phyloP scores from a whole-genome alignment of 2,797 vertebrate species.

The Mastacembelus armatus region DNA sequence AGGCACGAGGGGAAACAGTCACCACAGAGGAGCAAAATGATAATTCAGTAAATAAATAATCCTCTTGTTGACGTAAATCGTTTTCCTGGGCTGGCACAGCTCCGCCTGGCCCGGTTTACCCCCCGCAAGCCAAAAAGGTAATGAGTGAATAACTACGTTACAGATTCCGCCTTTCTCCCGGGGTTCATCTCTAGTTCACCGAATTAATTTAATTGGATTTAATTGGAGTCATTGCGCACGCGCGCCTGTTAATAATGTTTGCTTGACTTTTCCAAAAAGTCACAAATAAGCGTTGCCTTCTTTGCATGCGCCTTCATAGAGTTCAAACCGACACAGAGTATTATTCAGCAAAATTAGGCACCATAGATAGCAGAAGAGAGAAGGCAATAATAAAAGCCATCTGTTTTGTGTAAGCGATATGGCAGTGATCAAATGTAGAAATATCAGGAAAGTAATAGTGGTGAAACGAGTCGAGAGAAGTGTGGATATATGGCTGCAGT shows the following conservation, averaged over 20 bases:
- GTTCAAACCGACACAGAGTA: too few species aligned
- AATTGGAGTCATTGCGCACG: slow-evolving; percentile 50
- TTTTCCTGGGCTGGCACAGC: slow-evolving; percentile 23
- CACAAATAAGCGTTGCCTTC: too few species aligned
- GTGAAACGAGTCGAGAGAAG: neutral
- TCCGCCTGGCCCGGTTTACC: slow-evolving; percentile 27
- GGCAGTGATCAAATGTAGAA: slow-evolving; percentile 8
- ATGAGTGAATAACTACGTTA: slow-evolving; percentile 76
- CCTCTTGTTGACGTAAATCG: slow-evolving; percentile 48
- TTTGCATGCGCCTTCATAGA: too few species aligned
- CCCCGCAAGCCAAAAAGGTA: slow-evolving; percentile 40
- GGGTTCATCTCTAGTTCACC: slow-evolving; percentile 83
- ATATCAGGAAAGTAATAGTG: slow-evolving; percentile 3
- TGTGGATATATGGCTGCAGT: slow-evolving; percentile 49
- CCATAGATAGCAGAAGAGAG: neutral
- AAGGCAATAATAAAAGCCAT: neutral
- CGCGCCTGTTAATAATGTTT: slow-evolving; percentile 48
- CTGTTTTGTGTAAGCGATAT: neutral
- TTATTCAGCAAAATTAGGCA: too few species aligned
- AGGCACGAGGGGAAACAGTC: too few species aligned
- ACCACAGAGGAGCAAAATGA: slow-evolving; percentile 36
- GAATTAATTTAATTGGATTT: slow-evolving; percentile 77
- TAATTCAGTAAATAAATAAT: slow-evolving; percentile 63
- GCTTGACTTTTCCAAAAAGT: neutral
- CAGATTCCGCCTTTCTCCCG: slow-evolving; percentile 57